phyloP scores from a whole-genome alignment of 2,888 invertebrate species.

The Zaprionus lineosus region DNA sequence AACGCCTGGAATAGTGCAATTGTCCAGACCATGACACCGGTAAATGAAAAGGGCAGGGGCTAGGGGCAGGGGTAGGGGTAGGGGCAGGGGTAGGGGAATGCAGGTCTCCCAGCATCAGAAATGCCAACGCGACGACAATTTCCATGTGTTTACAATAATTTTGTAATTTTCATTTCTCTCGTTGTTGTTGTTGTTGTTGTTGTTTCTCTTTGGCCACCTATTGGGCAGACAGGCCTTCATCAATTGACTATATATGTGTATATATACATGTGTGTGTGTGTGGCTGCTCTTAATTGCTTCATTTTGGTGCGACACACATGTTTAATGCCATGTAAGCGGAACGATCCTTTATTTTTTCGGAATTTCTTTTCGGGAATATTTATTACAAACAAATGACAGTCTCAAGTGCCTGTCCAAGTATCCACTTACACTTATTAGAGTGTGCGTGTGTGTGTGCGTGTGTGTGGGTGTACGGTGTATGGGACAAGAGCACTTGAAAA shows the following conservation, averaged over 20 bases:
- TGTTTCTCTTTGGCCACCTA: slow-evolving; percentile 9
- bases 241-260: background rate
- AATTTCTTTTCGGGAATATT: slow-evolving; percentile 39
- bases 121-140: slow-evolving; percentile 48
- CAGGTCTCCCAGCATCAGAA: slow-evolving; percentile 14
- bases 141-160: slow-evolving; percentile 62
- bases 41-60: too few species aligned
- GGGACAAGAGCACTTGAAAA: slow-evolving; percentile 42
- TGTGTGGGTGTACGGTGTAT: background rate
- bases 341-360: slow-evolving; percentile 40
- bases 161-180: slow-evolving; percentile 2
- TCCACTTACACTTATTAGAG: slow-evolving; percentile 59
- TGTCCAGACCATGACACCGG: too few species aligned
- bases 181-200: slow-evolving; percentile 1
- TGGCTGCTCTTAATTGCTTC: slow-evolving; percentile 34
- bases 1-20: background rate
- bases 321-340: slow-evolving; percentile 20
- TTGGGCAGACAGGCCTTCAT: slow-evolving; percentile 40
- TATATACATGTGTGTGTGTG: background rate
- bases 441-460: background rate
- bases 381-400: slow-evolving; percentile 72
- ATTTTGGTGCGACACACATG: slow-evolving; percentile 38
- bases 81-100: too few species aligned
- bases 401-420: slow-evolving; percentile 59
- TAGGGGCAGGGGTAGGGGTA: too few species aligned